Conservation (phyloP, 1,140 invertebrate species). For the Formica selysi region DNA sequence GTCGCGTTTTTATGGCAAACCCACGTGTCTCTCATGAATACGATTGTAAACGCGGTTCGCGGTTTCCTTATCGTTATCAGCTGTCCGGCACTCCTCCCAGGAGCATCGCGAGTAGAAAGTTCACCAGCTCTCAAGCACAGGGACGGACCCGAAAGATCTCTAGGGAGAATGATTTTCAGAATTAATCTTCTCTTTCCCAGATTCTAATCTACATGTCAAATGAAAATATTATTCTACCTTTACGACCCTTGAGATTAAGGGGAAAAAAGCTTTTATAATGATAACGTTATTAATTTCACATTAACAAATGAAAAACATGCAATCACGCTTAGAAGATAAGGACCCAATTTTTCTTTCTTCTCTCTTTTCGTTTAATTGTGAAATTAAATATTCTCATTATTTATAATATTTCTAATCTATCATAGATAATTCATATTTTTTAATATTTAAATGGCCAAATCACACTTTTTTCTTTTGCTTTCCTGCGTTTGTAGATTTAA, state of each 20-base stretch:
- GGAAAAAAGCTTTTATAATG: not conserved
- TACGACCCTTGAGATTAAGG: not conserved
- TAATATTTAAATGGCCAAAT: not conserved
- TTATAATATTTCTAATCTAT: not conserved
- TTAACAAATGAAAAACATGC: not conserved
- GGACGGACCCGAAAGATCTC: slow-evolving; percentile 20
- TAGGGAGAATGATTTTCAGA: slow-evolving; percentile 22
- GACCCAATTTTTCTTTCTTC: not conserved
- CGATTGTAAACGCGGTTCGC: slow-evolving; percentile 26
- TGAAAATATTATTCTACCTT: slow-evolving; percentile 45
- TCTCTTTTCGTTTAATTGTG: not conserved
- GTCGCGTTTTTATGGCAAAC: not conserved
- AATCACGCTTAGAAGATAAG: not conserved
- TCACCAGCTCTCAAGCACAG: slow-evolving; percentile 24
- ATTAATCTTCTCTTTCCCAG: slow-evolving; percentile 45
- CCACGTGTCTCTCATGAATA: slow-evolving; percentile 34
- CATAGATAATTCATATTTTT: not conserved
- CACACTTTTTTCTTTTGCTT: not conserved
- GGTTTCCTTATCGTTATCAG: slow-evolving; percentile 59
- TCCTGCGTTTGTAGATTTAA: not conserved
- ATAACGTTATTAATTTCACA: not conserved
- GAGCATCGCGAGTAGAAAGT: slow-evolving; percentile 48
- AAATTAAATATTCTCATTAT: not conserved
- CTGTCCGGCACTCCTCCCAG: slow-evolving; percentile 51
- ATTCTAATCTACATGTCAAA: slow-evolving; percentile 50